Conservation (phyloP, 2,797 vertebrate species). For the Acrocephalus scirpaceus region DNA sequence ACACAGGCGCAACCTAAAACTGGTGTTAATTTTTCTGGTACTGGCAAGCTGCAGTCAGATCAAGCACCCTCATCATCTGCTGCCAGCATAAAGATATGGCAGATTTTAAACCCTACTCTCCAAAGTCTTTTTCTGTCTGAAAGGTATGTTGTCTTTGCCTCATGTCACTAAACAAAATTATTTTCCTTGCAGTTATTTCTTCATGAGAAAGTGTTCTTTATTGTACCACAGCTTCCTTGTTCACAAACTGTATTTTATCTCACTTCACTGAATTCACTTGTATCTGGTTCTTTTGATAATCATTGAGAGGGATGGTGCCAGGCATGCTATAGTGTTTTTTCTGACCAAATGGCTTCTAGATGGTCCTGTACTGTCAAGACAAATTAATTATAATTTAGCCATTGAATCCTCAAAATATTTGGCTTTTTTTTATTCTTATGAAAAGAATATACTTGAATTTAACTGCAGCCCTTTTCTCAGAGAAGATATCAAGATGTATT, state of each 20-base stretch:
- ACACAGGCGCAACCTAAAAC: constrained; percentile 63
- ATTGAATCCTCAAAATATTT: not conserved
- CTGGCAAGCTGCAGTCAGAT: constrained; percentile 74
- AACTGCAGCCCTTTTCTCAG: not conserved
- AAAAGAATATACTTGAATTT: not conserved
- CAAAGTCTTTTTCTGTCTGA: constrained; percentile 73
- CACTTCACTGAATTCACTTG: not conserved
- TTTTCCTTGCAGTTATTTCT: constrained; percentile 19
- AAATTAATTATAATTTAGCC: not conserved
- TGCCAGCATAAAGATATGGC: constrained; percentile 76
- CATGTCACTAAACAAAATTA: not conserved
- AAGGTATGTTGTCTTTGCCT: constrained; percentile 77
- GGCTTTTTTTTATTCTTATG: not conserved
- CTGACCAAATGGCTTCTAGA: not conserved
- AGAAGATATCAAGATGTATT: not conserved
- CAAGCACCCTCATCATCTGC: constrained; percentile 73
- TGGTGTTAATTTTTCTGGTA: constrained; percentile 73
- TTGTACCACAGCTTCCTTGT: not conserved
- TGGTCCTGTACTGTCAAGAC: not conserved
- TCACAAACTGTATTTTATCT: not conserved
- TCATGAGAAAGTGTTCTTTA: not conserved
- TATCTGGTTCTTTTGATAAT: not conserved
- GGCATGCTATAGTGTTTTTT: not conserved
- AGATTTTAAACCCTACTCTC: constrained; percentile 73
- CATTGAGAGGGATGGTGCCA: not conserved